Conservation (phyloP, 2,113 vertebrate species). For the Manacus vitellinus region DNA sequence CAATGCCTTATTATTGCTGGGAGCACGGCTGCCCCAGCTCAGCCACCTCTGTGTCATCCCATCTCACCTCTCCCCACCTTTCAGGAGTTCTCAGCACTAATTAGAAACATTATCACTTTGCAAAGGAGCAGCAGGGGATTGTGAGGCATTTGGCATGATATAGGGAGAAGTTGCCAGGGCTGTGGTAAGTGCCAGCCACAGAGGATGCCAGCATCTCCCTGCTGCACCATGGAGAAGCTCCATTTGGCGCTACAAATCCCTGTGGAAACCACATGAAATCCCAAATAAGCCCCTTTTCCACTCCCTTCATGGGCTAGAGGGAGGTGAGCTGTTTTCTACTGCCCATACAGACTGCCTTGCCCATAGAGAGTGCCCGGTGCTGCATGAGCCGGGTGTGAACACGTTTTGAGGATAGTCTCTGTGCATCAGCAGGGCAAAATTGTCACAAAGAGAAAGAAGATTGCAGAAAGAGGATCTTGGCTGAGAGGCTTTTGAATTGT, state of each 20-base stretch:
- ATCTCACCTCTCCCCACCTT: background rate
- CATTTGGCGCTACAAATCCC: rapidly evolving
- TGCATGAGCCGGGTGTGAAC: rapidly evolving
- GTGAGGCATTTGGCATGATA: background rate
- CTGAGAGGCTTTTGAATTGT: background rate
- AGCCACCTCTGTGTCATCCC: background rate
- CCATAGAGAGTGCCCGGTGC: background rate
- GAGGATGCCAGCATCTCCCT: background rate
- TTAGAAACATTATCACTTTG: constrained; percentile 47
- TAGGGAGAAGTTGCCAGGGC: background rate
- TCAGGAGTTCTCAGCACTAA: constrained; percentile 27
- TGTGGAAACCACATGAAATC: background rate
- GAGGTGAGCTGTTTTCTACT: background rate
- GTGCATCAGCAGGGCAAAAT: background rate
- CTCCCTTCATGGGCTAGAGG: background rate
- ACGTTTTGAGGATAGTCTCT: background rate
- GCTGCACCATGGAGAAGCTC: rapidly evolving
- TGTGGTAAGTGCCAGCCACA: background rate
- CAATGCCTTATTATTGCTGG: background rate
- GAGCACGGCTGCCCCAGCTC: background rate
- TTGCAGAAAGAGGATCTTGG: background rate
- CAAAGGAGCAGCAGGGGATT: background rate
- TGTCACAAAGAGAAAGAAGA: background rate
- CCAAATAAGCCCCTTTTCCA: background rate
- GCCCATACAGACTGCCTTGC: rapidly evolving